Conservation (phyloP, 2,797 vertebrate genomes). For the Telmatherina bonti region DNA sequence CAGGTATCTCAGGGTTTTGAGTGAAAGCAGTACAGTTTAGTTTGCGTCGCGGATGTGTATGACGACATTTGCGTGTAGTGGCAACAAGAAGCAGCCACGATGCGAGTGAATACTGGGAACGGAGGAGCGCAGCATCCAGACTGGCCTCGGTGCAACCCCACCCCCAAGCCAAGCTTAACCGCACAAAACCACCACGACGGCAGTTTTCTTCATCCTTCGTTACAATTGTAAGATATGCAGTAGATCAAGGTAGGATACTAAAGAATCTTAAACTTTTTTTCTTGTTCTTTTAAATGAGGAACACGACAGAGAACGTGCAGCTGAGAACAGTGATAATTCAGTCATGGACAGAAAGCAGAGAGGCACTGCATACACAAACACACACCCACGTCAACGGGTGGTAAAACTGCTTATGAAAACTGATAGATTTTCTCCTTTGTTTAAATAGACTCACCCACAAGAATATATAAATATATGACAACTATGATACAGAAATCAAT, state of each 20-base stretch:
- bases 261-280: conserved; percentile 31
- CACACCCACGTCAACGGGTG: conserved; percentile 47
- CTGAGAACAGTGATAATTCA: conserved; percentile 61
- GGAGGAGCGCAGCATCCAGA: conserved; percentile 8
- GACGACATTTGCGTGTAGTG: conserved; percentile 21
- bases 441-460: conserved; percentile 70
- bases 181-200: conserved; percentile 18
- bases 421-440: conserved; percentile 53
- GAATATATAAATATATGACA: conserved; percentile 76
- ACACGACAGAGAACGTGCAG: conserved; percentile 60
- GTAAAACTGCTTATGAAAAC: conserved; percentile 45
- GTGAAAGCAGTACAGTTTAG: conserved; percentile 30
- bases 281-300: conserved; percentile 25
- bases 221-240: conserved; percentile 80
- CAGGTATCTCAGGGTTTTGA: conserved; percentile 34
- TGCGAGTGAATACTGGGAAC: conserved; percentile 16
- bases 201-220: conserved; percentile 46
- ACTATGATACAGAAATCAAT: conserved; percentile 81
- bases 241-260: conserved; percentile 50
- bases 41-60: conserved; percentile 38
- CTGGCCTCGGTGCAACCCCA: conserved; percentile 61
- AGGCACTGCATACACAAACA: conserved; percentile 68
- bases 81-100: conserved; percentile 43
- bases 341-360: conserved; percentile 66
- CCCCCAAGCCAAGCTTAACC: too few relatives aligned